Conservation (phyloP, 1,140 invertebrate species). For the Conus betulinus region DNA sequence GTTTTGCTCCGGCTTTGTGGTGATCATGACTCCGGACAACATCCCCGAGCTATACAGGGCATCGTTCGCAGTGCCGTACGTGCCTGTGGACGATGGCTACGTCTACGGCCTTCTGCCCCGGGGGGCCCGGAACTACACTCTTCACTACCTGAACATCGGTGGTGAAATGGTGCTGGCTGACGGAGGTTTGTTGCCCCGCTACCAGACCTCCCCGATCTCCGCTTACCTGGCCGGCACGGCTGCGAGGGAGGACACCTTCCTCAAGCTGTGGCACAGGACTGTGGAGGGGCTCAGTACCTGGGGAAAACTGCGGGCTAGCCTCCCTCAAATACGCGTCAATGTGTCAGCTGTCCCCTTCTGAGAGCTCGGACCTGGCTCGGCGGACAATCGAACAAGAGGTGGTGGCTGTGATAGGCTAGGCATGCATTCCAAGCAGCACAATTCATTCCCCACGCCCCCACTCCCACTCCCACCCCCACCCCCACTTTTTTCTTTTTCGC, state of each 20-base stretch:
- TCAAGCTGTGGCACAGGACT: conserved; percentile 35
- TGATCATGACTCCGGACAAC: conserved; percentile 71
- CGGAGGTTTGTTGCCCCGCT: conserved; percentile 41
- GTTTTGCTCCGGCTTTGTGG: conserved; percentile 76
- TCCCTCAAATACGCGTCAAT: background rate
- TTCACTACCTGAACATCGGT: conserved; percentile 46
- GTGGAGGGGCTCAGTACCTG: conserved; percentile 39
- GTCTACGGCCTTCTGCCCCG: conserved; percentile 70
- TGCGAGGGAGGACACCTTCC: conserved; percentile 21
- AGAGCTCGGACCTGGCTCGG: background rate
- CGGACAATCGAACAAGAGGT: too few species aligned
- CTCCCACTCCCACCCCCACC: too few species aligned
- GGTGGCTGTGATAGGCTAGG: too few species aligned
- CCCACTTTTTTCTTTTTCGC: too few species aligned
- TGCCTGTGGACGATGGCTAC: conserved; percentile 75
- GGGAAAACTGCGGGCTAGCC: conserved; percentile 33
- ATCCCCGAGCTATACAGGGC: conserved; percentile 67
- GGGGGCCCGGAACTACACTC: conserved; percentile 42
- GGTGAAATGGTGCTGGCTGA: conserved; percentile 47
- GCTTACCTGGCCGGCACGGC: conserved; percentile 38
- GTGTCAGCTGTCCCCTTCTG: background rate
- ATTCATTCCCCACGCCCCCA: background rate
- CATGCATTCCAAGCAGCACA: too few species aligned
- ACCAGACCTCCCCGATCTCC: conserved; percentile 18
- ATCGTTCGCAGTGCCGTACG: conserved; percentile 58